These are phyloP conservation scores for Microctonus aethiopoides DNA, from an alignment of 2,888 invertebrate species.

Conservation along the genomic window DNA sequence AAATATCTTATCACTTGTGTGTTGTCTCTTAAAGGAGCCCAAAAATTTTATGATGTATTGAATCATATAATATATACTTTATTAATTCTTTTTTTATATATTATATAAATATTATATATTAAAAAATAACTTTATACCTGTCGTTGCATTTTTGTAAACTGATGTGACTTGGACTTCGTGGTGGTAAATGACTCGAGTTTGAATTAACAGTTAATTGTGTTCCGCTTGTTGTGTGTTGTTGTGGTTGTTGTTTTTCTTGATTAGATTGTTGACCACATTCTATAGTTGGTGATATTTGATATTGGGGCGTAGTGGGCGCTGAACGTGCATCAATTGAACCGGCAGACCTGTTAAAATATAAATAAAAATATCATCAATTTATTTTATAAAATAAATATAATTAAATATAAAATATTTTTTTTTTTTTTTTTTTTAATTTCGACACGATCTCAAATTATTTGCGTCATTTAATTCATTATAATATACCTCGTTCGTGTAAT, in stretches of 20 bases:
- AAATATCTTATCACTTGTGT: no score
- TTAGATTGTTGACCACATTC: constrained; percentile 56
- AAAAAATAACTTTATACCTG: constrained; percentile 48
- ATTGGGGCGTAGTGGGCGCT: constrained; percentile 75
- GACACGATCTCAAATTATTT: no score
- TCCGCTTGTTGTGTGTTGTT: constrained; percentile 51
- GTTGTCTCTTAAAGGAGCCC: no score
- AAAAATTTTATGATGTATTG: no score
- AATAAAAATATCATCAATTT: constrained; percentile 8
- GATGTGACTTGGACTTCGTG: constrained; percentile 65
- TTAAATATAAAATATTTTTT: no score
- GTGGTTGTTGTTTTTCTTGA: constrained; percentile 51
- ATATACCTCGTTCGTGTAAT: constrained; percentile 55
- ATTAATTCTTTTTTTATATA: no score
- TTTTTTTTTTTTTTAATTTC: not conserved
- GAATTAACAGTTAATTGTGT: constrained; percentile 56
- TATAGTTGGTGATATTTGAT: constrained; percentile 61
- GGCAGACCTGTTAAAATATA: constrained; percentile 67
- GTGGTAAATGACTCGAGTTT: constrained; percentile 49
- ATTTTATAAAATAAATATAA: constrained; percentile 5
- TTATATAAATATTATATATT: no score
- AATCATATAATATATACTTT: no score
- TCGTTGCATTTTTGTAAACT: constrained; percentile 58
- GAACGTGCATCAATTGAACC: constrained; percentile 75
- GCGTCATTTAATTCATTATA: no score